phyloP scores from a whole-genome alignment of 2,797 vertebrate species.

The Triplophysa bombifrons region DNA sequence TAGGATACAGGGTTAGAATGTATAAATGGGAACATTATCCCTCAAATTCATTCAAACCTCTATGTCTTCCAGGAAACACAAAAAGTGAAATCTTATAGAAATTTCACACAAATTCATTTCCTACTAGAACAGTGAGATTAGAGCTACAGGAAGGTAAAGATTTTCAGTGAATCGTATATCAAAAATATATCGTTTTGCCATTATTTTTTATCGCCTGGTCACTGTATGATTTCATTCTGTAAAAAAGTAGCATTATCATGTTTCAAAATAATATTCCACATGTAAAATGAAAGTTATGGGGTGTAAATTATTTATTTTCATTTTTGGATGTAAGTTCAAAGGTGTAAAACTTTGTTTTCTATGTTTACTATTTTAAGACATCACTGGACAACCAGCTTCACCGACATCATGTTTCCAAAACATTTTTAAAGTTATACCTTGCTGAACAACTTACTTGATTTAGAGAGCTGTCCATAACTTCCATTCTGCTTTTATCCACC shows the following conservation, averaged over 20 bases:
- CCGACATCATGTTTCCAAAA: not conserved
- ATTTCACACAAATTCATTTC: not conserved
- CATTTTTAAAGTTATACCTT: not conserved
- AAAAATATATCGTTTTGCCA: too few species aligned
- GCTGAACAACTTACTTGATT: conserved; percentile 31
- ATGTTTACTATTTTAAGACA: not conserved
- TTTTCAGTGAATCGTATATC: not conserved
- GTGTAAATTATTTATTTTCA: too few species aligned
- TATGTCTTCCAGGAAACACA: not conserved
- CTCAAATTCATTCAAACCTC: not conserved
- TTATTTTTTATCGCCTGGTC: not conserved
- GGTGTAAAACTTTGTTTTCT: not conserved
- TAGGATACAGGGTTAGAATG: too few species aligned
- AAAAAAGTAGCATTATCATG: not conserved
- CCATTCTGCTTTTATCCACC: not conserved
- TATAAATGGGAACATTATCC: too few species aligned
- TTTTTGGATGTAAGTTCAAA: not conserved
- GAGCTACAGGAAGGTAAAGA: not conserved
- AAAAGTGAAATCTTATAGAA: not conserved
- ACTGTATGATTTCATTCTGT: not conserved
- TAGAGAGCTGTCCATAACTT: conserved; percentile 33
- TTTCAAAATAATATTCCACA: not conserved
- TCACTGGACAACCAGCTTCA: not conserved
- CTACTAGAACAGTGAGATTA: not conserved
- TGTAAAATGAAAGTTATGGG: not conserved